phyloP scores from a whole-genome alignment of 1,140 invertebrate species.

The Leucophenga varia region DNA sequence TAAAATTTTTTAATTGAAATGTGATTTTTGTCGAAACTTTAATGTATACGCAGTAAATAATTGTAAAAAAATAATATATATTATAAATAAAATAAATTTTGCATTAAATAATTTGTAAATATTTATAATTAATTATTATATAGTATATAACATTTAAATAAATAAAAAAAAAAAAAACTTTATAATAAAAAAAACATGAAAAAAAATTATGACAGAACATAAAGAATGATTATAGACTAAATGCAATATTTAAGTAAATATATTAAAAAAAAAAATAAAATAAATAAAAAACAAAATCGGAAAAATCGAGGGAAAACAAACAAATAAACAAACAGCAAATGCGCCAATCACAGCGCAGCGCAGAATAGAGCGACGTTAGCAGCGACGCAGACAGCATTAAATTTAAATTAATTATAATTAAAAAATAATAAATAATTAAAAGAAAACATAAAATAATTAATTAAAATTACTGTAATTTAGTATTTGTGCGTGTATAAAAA shows the following conservation, averaged over 20 bases:
- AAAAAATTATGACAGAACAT: constrained; percentile 2
- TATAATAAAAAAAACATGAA: constrained; percentile 15
- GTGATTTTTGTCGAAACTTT: constrained; percentile 54
- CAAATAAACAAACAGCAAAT: too few species aligned
- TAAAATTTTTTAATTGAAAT: constrained; percentile 53
- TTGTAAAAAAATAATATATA: constrained; percentile 21
- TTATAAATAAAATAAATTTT: constrained; percentile 43
- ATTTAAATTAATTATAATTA: too few species aligned
- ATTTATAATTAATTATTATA: too few species aligned
- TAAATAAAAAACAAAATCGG: too few species aligned
- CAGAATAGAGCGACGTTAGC: too few species aligned
- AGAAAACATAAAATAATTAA: too few species aligned
- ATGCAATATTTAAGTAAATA: too few species aligned
- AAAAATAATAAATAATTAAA: constrained; percentile 45
- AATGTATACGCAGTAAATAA: constrained; percentile 53
- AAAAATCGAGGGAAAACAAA: too few species aligned
- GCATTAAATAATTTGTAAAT: constrained; percentile 43
- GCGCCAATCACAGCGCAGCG: too few species aligned
- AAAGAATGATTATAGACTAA: too few species aligned
- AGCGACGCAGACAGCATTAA: too few species aligned
- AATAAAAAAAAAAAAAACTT: constrained; percentile 16
- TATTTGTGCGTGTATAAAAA: constrained; percentile 54
- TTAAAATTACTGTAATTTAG: constrained; percentile 31
- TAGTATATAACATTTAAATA: constrained; percentile 15
- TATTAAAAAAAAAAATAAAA: too few species aligned